A percentile compares a stretch with the other conserved stretches of the same genome.
phyloP scores from a whole-genome alignment of 2,888 invertebrate species.

The Lysandra bellargus region DNA sequence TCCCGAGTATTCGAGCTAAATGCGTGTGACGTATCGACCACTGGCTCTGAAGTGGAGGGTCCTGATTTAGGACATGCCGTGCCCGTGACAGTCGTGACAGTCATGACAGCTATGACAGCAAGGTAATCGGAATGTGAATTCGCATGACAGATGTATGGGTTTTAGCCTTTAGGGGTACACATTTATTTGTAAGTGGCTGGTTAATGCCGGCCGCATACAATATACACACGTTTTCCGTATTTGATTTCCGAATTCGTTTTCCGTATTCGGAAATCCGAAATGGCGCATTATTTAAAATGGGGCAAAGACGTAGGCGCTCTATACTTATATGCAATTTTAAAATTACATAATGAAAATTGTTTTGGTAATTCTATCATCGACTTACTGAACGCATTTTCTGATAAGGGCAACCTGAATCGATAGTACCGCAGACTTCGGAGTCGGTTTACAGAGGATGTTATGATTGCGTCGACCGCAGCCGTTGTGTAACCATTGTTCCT shows the following conservation, averaged over 20 bases:
- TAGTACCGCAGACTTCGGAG: conserved; percentile 6
- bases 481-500: conserved; percentile 10
- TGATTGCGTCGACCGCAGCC: neutral
- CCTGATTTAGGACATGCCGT: conserved; percentile 1
- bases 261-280: too few relatives aligned
- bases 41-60: conserved; percentile 1
- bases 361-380: neutral
- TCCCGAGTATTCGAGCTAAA: neutral
- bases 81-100: conserved; percentile 4
- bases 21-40: conserved; percentile 10
- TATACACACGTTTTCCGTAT: too few relatives aligned
- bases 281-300: too few relatives aligned
- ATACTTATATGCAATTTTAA: too few relatives aligned
- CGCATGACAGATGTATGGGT: neutral
- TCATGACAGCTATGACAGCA: neutral
- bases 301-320: too few relatives aligned
- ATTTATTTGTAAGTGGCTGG: neutral
- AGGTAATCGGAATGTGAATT: neutral
- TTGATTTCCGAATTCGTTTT: too few relatives aligned
- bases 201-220: too few relatives aligned
- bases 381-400: neutral
- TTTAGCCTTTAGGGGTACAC: neutral
- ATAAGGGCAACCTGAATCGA: neutral
- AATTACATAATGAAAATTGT: too few relatives aligned
- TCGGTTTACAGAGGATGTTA: conserved; percentile 7